Evolutionary conservation across 2,797 vertebrate genomes (phyloP).

Genomic region (Xenentodon cancila): DNA sequence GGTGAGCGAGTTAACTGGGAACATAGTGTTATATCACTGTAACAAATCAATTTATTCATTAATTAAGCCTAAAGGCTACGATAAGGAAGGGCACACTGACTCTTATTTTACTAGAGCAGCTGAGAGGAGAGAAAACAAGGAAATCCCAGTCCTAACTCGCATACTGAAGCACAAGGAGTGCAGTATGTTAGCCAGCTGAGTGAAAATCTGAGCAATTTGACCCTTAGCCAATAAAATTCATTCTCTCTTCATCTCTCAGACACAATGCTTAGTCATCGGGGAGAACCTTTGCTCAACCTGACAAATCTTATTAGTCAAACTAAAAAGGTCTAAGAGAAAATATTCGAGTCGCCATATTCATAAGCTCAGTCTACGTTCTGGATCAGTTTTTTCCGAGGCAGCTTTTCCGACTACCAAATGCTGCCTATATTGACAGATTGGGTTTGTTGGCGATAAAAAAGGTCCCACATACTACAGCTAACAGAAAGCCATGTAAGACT

Average conservation of each 20-base stretch:
- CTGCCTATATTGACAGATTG: background rate
- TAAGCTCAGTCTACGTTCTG: constrained; percentile 16
- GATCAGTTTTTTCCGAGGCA: constrained; percentile 13
- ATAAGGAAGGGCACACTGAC: constrained; percentile 43
- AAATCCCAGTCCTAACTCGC: constrained; percentile 41
- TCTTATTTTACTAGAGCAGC: constrained; percentile 42
- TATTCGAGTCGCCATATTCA: constrained; percentile 34
- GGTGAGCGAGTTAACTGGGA: constrained; percentile 41
- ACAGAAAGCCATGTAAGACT: background rate
- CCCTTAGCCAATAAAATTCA: constrained; percentile 61
- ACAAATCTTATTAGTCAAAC: constrained; percentile 59
- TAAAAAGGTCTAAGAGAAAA: constrained; percentile 52
- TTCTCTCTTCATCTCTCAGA: constrained; percentile 49
- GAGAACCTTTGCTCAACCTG: constrained; percentile 42
- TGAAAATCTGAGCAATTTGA: constrained; percentile 64
- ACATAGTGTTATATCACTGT: constrained; percentile 46
- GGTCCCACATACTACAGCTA: background rate
- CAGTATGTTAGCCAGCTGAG: constrained; percentile 64
- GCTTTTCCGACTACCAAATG: constrained; percentile 30
- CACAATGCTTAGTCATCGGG: constrained; percentile 66
- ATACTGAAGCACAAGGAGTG: constrained; percentile 53
- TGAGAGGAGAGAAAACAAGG: constrained; percentile 36
- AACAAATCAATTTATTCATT: constrained; percentile 63
- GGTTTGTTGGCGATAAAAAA: too few species aligned
- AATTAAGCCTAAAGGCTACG: constrained; percentile 45